A percentile compares a stretch with the other conserved stretches of the same genome.
Conservation (phyloP, 2,888 invertebrate genomes). For the Stramonita haemastoma region DNA sequence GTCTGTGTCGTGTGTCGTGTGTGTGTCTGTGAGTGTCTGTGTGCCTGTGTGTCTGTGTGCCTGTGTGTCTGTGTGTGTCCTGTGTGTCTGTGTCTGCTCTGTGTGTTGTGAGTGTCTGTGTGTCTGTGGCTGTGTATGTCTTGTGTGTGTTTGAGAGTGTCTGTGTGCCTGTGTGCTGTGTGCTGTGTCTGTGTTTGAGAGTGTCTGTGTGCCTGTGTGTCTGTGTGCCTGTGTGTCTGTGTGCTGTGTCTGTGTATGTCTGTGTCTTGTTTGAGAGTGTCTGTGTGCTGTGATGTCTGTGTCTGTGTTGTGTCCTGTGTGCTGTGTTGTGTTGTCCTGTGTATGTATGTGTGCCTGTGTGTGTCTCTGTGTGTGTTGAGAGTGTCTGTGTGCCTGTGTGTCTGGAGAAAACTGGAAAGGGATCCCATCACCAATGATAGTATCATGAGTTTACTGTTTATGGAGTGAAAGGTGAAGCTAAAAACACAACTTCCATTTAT, state of each 20-base stretch:
- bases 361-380: background rate
- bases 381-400: background rate
- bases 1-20: background rate
- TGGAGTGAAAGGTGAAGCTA: too few species aligned
- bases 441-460: too few species aligned
- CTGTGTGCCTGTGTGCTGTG: background rate
- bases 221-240: background rate
- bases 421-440: too few species aligned
- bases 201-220: background rate
- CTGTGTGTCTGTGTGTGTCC: background rate
- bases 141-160: background rate
- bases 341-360: background rate
- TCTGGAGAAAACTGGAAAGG: background rate
- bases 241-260: too few species aligned
- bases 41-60: background rate
- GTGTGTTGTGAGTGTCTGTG: background rate
- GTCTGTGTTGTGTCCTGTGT: background rate
- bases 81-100: too few species aligned
- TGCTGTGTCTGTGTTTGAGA: background rate
- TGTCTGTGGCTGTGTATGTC: background rate
- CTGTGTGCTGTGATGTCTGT: too few species aligned
- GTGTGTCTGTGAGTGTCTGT: background rate
- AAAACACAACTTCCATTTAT: too few species aligned
- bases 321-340: background rate
- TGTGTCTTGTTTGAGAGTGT: too few species aligned